These are phyloP conservation scores for Paraescarpia echinospica DNA, from an alignment of 1,140 invertebrate species.

Conservation along the genomic window DNA sequence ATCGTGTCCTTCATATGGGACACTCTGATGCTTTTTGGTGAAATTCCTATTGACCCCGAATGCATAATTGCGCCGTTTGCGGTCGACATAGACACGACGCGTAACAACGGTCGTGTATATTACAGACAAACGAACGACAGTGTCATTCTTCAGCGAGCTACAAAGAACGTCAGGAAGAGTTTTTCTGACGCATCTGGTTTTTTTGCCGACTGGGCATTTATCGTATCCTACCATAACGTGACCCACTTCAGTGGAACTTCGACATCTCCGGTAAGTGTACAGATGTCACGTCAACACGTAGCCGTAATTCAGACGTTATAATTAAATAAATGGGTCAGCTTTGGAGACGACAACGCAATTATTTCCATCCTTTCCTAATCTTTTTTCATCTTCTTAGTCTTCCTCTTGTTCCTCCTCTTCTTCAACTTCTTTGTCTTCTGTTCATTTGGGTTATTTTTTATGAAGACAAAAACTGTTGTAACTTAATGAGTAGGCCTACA, in stretches of 20 bases:
- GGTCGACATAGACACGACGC: neutral
- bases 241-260: neutral
- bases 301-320: too few relatives aligned
- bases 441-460: too few relatives aligned
- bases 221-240: neutral
- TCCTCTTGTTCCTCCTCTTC: too few relatives aligned
- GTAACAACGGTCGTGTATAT: neutral
- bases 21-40: neutral
- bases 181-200: neutral
- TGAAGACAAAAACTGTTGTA: too few relatives aligned
- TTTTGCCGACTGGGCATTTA: neutral
- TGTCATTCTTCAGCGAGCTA: neutral
- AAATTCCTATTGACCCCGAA: neutral
- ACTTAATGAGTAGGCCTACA: too few relatives aligned
- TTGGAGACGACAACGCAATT: too few relatives aligned
- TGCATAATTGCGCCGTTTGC: neutral
- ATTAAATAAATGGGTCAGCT: too few relatives aligned
- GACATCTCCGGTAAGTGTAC: neutral
- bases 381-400: too few relatives aligned
- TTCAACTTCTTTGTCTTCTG: too few relatives aligned
- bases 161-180: neutral
- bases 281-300: too few relatives aligned
- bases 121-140: neutral
- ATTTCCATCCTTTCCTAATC: too few relatives aligned
- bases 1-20: neutral